Conservation (phyloP, 2,797 vertebrate genomes). For the Emys orbicularis region DNA sequence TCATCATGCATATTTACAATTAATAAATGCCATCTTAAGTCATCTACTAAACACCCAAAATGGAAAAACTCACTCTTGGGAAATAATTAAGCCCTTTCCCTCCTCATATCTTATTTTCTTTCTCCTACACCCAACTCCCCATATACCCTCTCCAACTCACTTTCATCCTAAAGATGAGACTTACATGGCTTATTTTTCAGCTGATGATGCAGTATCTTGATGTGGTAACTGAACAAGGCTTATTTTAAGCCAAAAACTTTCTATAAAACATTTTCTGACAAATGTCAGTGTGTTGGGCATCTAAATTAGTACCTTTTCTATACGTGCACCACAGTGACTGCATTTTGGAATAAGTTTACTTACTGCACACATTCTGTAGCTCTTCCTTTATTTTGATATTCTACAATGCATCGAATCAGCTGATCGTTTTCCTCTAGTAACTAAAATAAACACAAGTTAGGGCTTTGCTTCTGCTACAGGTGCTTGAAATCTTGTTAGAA, state of each 20-base stretch:
- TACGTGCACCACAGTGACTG: not conserved
- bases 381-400: slow-evolving; percentile 95
- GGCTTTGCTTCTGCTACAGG: not conserved
- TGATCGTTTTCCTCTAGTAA: slow-evolving; percentile 97
- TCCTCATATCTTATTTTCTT: rapidly evolving
- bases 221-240: not conserved
- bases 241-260: not conserved
- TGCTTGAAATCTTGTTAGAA: not conserved
- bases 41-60: not conserved
- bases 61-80: not conserved
- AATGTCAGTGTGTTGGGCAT: not conserved
- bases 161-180: not conserved
- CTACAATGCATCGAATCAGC: slow-evolving; percentile 91
- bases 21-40: not conserved
- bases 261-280: not conserved
- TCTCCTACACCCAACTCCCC: not conserved
- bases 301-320: not conserved
- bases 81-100: rapidly evolving
- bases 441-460: slow-evolving; percentile 71
- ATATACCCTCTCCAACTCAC: not conserved
- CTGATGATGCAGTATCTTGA: not conserved
- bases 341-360: slow-evolving; percentile 73
- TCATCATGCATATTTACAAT: not conserved
- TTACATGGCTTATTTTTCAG: too few relatives aligned
- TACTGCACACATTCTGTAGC: slow-evolving; percentile 94